phyloP scores from a whole-genome alignment of 2,113 vertebrate species.

The Ciconia maguari region DNA sequence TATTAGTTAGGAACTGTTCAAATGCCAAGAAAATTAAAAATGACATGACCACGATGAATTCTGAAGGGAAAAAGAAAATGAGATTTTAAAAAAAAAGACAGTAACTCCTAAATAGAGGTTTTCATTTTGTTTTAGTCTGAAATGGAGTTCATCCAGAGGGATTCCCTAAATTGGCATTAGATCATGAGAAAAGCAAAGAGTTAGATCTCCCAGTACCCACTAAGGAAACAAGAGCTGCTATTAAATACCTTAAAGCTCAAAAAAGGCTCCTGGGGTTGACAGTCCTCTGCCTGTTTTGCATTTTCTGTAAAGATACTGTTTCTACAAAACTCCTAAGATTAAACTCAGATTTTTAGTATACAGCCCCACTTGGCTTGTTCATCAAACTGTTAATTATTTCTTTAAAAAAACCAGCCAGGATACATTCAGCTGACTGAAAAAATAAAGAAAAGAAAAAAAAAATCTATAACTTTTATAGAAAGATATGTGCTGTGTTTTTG shows the following conservation, averaged over 20 bases:
- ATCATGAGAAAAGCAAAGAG: constrained; percentile 28
- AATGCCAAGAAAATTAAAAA: background rate
- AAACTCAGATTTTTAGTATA: background rate
- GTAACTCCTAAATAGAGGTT: background rate
- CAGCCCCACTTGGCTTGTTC: background rate
- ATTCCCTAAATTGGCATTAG: background rate
- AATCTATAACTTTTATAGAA: background rate
- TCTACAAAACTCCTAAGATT: background rate
- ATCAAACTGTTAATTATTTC: background rate
- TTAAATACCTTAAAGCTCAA: constrained; percentile 24
- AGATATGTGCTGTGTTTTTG: background rate
- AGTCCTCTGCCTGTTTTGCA: constrained; percentile 1
- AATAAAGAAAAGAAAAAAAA: background rate
- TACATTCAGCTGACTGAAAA: background rate
- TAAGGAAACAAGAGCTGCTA: background rate
- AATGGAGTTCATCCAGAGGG: background rate
- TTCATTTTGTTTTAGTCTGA: background rate
- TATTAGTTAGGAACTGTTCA: background rate
- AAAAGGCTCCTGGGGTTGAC: background rate
- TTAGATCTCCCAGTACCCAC: background rate
- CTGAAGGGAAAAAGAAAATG: background rate
- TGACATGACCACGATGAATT: background rate
- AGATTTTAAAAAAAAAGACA: background rate
- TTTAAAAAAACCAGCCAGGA: background rate
- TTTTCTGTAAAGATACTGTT: background rate